These are phyloP conservation scores for Papilio machaon DNA, from an alignment of 1,140 invertebrate genomes.

Conservation along the genomic window DNA sequence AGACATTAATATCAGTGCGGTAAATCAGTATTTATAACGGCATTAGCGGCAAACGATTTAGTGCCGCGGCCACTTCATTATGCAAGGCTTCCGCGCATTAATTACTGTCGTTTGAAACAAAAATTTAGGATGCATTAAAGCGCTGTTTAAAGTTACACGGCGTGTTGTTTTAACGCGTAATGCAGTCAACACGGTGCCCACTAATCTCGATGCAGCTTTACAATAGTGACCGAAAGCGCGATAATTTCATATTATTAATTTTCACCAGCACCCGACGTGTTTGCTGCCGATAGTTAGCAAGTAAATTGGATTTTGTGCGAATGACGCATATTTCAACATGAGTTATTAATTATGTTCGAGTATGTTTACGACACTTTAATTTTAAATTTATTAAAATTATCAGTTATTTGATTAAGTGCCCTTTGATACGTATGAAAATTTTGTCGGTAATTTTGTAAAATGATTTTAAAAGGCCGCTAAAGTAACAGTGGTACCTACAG, in stretches of 20 bases:
- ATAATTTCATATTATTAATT: conserved; percentile 77
- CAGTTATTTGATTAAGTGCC: conserved; percentile 52
- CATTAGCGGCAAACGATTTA: conserved; percentile 32
- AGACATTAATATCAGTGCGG: conserved; percentile 26
- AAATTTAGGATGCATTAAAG: conserved; percentile 44
- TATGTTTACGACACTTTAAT: conserved; percentile 60
- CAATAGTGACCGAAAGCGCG: conserved; percentile 57
- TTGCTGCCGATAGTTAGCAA: conserved; percentile 66
- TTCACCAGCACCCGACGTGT: conserved; percentile 60
- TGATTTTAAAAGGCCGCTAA: conserved; percentile 12
- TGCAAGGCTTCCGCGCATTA: conserved; percentile 30
- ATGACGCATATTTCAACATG: conserved; percentile 70
- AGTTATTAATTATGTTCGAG: conserved; percentile 72
- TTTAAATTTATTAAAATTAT: conserved; percentile 62
- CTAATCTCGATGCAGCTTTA: conserved; percentile 59
- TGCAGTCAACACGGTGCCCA: conserved; percentile 47
- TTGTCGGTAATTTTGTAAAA: background rate
- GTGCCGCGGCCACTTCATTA: conserved; percentile 19
- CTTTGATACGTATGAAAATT: background rate
- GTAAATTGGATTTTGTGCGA: conserved; percentile 75
- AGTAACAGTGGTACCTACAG: no score
- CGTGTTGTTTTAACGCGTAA: conserved; percentile 51
- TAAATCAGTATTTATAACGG: conserved; percentile 35
- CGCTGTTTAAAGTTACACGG: conserved; percentile 36
- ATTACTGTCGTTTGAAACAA: conserved; percentile 33